Evolutionary conservation across 2,113 vertebrate species (phyloP).

Genomic region (Atlantisia rogersi): DNA sequence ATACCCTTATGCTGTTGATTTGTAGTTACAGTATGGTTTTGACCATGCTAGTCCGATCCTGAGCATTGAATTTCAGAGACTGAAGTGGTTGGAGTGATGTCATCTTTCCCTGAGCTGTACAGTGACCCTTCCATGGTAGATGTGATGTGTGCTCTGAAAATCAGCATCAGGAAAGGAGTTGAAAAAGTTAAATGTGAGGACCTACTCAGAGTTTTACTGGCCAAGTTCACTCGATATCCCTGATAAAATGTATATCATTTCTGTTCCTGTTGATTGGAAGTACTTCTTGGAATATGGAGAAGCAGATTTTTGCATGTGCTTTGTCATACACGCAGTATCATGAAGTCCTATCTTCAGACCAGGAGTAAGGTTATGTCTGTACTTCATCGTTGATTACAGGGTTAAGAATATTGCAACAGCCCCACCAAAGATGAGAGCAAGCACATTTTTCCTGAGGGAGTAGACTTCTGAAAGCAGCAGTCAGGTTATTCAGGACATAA

Average conservation of each 20-base stretch:
- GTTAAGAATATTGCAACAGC: background rate
- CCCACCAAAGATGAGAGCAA: background rate
- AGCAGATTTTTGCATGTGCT: background rate
- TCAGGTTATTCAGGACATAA: conserved; percentile 1
- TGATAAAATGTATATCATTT: background rate
- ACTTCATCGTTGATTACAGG: background rate
- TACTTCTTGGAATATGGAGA: background rate
- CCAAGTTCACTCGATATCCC: background rate
- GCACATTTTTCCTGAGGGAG: conserved; percentile 41
- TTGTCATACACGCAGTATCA: background rate
- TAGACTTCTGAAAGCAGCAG: conserved; percentile 1
- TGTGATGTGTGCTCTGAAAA: background rate
- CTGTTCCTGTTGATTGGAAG: background rate
- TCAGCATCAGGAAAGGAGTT: background rate
- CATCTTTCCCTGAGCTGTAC: background rate
- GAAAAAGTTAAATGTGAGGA: background rate
- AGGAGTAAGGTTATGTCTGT: background rate
- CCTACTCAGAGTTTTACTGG: background rate
- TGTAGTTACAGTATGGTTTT: background rate
- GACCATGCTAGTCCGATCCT: background rate
- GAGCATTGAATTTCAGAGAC: background rate
- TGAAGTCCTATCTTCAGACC: background rate
- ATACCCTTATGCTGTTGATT: background rate
- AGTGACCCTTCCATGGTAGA: background rate
- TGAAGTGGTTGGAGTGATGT: background rate